Conservation (phyloP, 2,113 vertebrate species). For the Romanogobio albipinnatus region DNA sequence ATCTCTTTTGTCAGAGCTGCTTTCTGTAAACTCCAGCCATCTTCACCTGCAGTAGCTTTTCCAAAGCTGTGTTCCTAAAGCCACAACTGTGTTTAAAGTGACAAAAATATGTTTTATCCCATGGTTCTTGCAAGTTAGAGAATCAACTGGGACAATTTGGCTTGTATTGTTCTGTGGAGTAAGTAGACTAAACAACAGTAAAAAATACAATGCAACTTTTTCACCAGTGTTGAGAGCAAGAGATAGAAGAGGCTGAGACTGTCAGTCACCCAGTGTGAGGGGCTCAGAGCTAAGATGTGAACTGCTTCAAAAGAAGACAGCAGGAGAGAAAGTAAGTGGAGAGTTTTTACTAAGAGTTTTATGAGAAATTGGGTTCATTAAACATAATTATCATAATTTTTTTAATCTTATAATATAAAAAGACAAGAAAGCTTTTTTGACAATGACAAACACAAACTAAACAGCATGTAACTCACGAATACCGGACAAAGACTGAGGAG, state of each 20-base stretch:
- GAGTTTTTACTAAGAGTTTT: conserved; percentile 13
- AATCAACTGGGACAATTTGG: conserved; percentile 10
- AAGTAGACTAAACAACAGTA: conserved; percentile 16
- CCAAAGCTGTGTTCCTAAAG: neutral
- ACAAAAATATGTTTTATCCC: neutral
- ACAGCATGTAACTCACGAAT: too few relatives aligned
- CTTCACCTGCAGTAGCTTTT: neutral
- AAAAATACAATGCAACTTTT: neutral
- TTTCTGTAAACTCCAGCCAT: neutral
- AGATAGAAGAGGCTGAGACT: neutral
- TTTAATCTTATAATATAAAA: neutral
- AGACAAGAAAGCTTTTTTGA: neutral
- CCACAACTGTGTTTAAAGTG: neutral
- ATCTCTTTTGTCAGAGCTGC: neutral
- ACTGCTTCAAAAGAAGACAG: conserved; percentile 26
- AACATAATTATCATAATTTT: neutral
- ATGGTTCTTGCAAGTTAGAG: neutral
- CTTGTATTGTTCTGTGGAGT: conserved; percentile 9
- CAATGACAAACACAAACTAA: too few relatives aligned
- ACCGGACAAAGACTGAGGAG: too few relatives aligned
- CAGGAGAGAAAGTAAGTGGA: neutral
- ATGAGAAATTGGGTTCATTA: conserved; percentile 28
- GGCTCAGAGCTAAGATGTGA: conserved; percentile 3
- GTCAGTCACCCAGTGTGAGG: conserved; percentile 24
- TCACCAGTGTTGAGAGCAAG: neutral